phyloP scores from a whole-genome alignment of 2,797 vertebrate species.

The Gallinago stenura region DNA sequence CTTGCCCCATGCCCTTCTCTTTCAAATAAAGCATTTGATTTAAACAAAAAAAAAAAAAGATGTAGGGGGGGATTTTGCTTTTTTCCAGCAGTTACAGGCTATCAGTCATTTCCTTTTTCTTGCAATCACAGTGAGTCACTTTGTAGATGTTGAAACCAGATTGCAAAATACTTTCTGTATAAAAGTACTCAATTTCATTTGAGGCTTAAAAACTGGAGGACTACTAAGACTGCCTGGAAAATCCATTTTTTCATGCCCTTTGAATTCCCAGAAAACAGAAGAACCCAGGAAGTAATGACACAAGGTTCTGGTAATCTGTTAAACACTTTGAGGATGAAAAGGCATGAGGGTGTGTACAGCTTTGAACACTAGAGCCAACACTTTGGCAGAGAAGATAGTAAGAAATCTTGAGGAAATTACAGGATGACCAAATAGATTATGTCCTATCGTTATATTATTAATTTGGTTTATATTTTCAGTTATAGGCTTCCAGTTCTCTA shows the following conservation, averaged over 20 bases:
- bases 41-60: not conserved
- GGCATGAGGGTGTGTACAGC: not conserved
- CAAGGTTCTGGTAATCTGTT: not conserved
- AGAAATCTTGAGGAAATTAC: not conserved
- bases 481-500: not conserved
- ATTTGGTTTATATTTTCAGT: not conserved
- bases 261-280: conserved; percentile 27
- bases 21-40: not conserved
- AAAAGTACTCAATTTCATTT: not conserved
- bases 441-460: not conserved
- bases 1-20: not conserved
- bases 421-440: not conserved
- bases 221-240: not conserved
- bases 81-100: not conserved
- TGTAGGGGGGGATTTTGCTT: not conserved
- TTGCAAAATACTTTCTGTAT: conserved; percentile 17
- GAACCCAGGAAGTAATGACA: not conserved
- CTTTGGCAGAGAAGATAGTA: not conserved
- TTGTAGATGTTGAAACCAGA: not conserved
- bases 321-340: not conserved
- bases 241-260: not conserved
- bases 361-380: not conserved
- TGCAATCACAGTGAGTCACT: conserved; percentile 1
- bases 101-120: conserved; percentile 4
- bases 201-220: not conserved